Evolutionary conservation across 2,113 vertebrate genomes (phyloP).

Genomic region (Struthidea cinerea): DNA sequence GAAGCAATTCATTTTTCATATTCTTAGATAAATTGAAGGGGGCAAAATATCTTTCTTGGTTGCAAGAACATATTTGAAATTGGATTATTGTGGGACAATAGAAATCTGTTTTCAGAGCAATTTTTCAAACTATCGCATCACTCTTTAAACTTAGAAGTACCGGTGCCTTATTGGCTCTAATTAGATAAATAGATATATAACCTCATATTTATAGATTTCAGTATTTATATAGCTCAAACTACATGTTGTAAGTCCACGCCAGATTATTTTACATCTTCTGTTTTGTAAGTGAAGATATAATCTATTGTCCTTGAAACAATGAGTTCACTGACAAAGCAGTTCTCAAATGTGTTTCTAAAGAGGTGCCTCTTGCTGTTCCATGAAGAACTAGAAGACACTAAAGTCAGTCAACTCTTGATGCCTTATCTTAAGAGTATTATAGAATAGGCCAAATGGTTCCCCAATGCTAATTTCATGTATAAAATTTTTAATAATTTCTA

Average conservation of each 20-base stretch:
- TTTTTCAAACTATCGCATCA: neutral
- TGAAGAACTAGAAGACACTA: neutral
- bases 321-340: neutral
- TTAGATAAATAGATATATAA: neutral
- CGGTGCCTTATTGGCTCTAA: fast-evolving
- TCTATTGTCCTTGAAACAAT: neutral
- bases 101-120: neutral
- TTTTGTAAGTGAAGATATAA: neutral
- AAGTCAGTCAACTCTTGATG: neutral
- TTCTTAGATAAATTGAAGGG: neutral
- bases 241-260: fast-evolving
- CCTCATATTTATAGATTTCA: neutral
- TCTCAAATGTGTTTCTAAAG: neutral
- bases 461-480: neutral
- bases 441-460: neutral
- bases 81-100: neutral
- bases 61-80: neutral
- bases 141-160: neutral
- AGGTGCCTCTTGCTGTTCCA: neutral
- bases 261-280: neutral
- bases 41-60: neutral
- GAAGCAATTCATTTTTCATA: neutral
- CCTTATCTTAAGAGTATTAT: neutral
- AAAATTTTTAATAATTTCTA: neutral
- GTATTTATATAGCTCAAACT: neutral